Evolutionary conservation across 1,140 invertebrate species (phyloP), one percentile per base, ranked within the genome.

Genomic region (Aricia agestis): DNA sequence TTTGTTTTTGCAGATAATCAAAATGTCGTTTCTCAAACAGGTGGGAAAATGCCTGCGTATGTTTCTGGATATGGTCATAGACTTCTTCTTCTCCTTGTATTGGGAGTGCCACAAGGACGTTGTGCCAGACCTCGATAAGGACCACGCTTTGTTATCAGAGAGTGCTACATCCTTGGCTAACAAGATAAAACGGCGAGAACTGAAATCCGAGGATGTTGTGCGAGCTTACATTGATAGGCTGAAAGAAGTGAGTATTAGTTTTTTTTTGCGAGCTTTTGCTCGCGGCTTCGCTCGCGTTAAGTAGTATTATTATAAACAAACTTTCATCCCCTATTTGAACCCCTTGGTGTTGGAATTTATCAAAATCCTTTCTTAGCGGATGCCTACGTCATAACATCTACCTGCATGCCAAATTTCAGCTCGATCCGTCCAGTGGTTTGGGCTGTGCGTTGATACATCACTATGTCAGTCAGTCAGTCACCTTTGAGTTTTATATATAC

Each of bases 161-260:
- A 96, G 95, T 81, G 95, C 95, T 9, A 83, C 92, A 1, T 83
- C 92, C 41, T 79, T 96, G 70, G 95, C 95, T 9, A 84, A 89
- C 73, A 94, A 94, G 88, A 96, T 97, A 58, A 93, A 93, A 77
- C 89, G 93, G 19, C 92, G 92, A 69, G 84, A 95, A 80, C 66
- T 96, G 17, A 94, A 93, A 59, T 94, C 94, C 13, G 95, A 95
- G 84, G 93, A 95, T 76, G 93, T 98, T 13, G 95, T 98, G 0
- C 92, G 90, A 76, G 92, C 94, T 6, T 96, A 95, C 78, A 96
- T 97, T 70, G 93, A 95, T 41, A 92, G 97, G 77, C 97, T 97
- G 65, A 94, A 95, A 80, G 93, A 95, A 88, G 95, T 98, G 75
- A 76, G 78, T 69, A 57, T 19, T 19, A 11, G 2, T 17, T n/a